Evolutionary conservation across 1,140 invertebrate genomes (phyloP).

Genomic region (Pantala flavescens): DNA sequence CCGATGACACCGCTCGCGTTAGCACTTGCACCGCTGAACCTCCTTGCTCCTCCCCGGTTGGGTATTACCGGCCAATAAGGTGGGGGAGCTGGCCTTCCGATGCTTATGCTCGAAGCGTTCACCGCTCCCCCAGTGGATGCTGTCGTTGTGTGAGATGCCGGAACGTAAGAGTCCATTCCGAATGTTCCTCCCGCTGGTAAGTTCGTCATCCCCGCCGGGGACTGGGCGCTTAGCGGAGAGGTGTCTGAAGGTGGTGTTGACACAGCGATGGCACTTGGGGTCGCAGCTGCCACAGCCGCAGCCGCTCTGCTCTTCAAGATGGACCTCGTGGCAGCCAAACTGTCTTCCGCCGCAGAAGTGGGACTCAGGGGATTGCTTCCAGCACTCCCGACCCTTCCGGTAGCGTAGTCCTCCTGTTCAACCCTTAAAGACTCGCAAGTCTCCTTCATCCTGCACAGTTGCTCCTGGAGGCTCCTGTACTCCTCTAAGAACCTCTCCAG

Average conservation of each 20-base stretch:
- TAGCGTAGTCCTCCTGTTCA: neutral
- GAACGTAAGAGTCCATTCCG: neutral
- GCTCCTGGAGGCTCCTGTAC: constrained; percentile 59
- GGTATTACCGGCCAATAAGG: neutral
- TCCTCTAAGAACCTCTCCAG: constrained; percentile 64
- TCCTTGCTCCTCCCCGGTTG: neutral
- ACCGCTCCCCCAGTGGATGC: neutral
- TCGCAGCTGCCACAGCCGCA: neutral
- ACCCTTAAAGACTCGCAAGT: neutral
- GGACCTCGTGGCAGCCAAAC: neutral
- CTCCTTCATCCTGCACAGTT: constrained; percentile 61
- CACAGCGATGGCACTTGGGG: neutral
- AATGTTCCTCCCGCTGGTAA: neutral
- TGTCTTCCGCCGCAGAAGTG: neutral
- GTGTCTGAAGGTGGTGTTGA: neutral
- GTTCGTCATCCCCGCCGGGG: neutral
- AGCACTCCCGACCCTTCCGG: neutral
- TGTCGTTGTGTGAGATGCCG: neutral
- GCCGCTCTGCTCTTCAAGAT: neutral
- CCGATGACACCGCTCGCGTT: neutral
- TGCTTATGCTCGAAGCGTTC: neutral
- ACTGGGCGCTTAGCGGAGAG: neutral
- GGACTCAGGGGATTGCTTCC: neutral
- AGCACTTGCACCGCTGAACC: neutral
- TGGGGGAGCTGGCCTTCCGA: neutral